These are phyloP conservation scores for Ctena decussata DNA, from an alignment of 2,888 invertebrate species.

Conservation along the genomic window DNA sequence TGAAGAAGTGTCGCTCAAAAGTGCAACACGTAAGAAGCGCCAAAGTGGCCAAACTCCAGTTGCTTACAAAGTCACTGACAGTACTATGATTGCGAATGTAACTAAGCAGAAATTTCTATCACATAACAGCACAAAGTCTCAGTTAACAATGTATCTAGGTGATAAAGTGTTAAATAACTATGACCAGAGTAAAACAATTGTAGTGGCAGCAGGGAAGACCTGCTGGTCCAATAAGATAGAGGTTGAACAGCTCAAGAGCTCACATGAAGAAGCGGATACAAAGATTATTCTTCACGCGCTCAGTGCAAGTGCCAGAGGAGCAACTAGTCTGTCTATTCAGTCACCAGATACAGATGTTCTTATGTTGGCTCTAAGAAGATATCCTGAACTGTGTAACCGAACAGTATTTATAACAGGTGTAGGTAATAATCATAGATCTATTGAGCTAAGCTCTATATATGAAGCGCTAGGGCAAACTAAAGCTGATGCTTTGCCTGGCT, in stretches of 20 bases:
- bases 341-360: not conserved
- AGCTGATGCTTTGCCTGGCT: not conserved
- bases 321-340: not conserved
- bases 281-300: not conserved
- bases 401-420: not conserved
- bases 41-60: not conserved
- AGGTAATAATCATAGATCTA: not conserved
- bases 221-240: too few species aligned
- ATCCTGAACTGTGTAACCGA: not conserved
- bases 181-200: too few species aligned
- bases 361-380: not conserved
- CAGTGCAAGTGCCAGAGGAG: not conserved
- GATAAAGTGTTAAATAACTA: too few species aligned
- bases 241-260: not conserved
- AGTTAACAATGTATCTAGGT: slow-evolving; percentile 14
- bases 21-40: not conserved
- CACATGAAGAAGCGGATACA: not conserved
- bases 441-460: not conserved
- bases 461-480: not conserved
- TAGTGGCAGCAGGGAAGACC: too few species aligned
- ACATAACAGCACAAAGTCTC: slow-evolving; percentile 21
- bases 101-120: slow-evolving; percentile 14
- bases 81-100: slow-evolving; percentile 13
- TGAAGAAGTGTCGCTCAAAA: slow-evolving; percentile 17
- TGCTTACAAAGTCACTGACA: slow-evolving; percentile 19